phyloP scores from a whole-genome alignment of 1,140 invertebrate genomes.

The Micrasema longulum region DNA sequence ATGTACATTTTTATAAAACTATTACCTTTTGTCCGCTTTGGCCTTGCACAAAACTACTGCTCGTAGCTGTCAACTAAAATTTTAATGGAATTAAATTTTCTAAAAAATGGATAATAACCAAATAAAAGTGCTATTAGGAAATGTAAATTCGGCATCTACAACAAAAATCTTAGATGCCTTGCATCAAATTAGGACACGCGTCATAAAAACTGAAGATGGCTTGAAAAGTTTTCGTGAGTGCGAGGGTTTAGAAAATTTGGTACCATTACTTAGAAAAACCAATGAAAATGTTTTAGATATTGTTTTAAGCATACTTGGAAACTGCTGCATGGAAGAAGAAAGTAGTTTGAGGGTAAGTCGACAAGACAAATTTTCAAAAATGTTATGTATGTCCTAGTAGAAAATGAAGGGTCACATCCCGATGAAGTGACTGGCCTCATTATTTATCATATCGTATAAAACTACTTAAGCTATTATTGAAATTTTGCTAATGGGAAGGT shows the following conservation, averaged over 20 bases:
- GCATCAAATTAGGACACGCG: constrained; percentile 61
- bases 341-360: constrained; percentile 56
- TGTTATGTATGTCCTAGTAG: no score
- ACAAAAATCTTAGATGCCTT: constrained; percentile 61
- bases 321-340: constrained; percentile 68
- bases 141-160: constrained; percentile 61
- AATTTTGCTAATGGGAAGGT: no score
- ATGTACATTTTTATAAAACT: no score
- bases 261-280: constrained; percentile 64
- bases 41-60: constrained; percentile 6
- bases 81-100: constrained; percentile 33
- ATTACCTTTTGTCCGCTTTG: constrained; percentile 10
- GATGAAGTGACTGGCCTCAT: no score
- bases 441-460: no score
- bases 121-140: constrained; percentile 60
- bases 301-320: constrained; percentile 70
- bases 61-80: constrained; percentile 29
- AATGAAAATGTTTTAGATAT: constrained; percentile 68
- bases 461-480: no score
- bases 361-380: no score
- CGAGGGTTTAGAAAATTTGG: constrained; percentile 61
- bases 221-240: constrained; percentile 62
- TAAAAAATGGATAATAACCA: constrained; percentile 61
- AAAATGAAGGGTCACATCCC: no score
- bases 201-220: constrained; percentile 60